Evolutionary conservation across 2,888 invertebrate genomes (phyloP), one percentile per base, ranked within the genome.

Genomic region (Mesoligia furuncula): DNA sequence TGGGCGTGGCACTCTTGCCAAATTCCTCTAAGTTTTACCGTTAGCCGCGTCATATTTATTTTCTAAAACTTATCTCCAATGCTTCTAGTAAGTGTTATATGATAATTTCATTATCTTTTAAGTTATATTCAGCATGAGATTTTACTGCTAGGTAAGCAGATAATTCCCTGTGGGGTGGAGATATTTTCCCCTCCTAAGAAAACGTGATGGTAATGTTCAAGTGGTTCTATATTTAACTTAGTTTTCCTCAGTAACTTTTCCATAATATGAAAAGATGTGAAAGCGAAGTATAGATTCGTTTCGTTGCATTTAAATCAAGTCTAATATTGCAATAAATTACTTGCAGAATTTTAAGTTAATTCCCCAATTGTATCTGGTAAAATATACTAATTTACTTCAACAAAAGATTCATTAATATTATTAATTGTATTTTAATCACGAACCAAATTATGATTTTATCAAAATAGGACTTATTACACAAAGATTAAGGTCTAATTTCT

Each of bases 371-470:
- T 42, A 59, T 57, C 39, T 31, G 57, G 11, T 74, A 57, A 36
- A 83, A 65, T 51, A 75, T 61, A 77, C 67, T 71, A 74, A 87
- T 84, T 81, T 75, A 70, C 45, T 64, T 39, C 27, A 77, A 80
- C 82, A 87, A 85, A 87, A 80, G 61, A 61, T 59, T 79, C 62
- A 84, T 83, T 69, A 75, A 42, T 72, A 75, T 72, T 66, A 70
- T 73, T 72, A 80, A 83, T 70, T 79, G 57, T 73, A 73, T 75
- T 83, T 87, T 70, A 79, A 76, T 79, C 65, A 70, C 31, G 7
- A 62, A 27, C 42, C 17, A 45, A 36, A 36, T 54, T 7, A 42
- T 74, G 24, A 57, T 17, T 15, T 61, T 13, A 59, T 64, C 45
- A 31, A 69, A 77, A 57, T 39, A 31, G 20, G 39, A 72, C 65